Evolutionary conservation across 2,888 invertebrate species (phyloP).

Genomic region (Lasioglossum villosulum): DNA sequence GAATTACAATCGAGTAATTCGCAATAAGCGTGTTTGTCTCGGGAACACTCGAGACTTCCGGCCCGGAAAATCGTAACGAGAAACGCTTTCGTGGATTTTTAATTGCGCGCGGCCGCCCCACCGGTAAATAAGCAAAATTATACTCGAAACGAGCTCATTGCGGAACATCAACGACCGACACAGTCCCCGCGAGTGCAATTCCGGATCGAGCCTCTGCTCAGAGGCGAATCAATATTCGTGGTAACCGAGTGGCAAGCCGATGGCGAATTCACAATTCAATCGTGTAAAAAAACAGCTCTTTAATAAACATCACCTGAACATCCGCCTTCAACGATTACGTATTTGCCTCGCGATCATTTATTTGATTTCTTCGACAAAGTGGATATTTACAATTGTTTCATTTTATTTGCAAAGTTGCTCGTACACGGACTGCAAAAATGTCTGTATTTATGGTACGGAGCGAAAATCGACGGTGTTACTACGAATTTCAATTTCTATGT

Average conservation of each 20-base stretch:
- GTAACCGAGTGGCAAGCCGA: neutral
- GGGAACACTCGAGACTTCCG: neutral
- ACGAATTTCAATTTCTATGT: neutral
- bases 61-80: neutral
- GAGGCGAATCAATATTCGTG: conserved; percentile 4
- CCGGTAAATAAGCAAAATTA: conserved; percentile 10
- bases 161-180: neutral
- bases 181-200: neutral
- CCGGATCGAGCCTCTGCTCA: neutral
- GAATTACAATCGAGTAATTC: conserved; percentile 3
- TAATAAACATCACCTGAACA: neutral
- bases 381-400: neutral
- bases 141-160: conserved; percentile 1
- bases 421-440: neutral
- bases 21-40: conserved; percentile 8
- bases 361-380: neutral
- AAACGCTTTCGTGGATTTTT: conserved; percentile 13
- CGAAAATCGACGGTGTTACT: neutral
- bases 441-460: neutral
- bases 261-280: neutral
- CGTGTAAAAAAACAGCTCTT: neutral
- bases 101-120: neutral
- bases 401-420: neutral
- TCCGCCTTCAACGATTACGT: neutral
- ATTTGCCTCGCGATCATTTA: neutral